These are phyloP conservation scores for Micromys minutus DNA, from an alignment of 2,113 vertebrate species.

Conservation along the genomic window DNA sequence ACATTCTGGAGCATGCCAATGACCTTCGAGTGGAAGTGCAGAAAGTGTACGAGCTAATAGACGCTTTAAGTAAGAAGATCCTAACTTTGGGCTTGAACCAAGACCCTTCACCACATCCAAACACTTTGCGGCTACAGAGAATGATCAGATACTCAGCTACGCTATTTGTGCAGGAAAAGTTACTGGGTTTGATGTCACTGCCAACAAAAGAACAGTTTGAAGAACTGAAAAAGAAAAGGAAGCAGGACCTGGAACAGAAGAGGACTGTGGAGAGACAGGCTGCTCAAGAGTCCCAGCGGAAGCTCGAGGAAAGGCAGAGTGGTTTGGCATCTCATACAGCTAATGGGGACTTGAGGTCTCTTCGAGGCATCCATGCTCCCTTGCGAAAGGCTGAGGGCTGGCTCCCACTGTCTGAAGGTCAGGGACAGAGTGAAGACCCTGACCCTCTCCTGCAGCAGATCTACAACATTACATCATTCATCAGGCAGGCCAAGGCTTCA, in stretches of 20 bases:
- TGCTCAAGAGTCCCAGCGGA: constrained; percentile 87
- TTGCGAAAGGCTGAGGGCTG: constrained; percentile 95
- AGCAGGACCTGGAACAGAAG: constrained; percentile 90
- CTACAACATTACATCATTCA: constrained; percentile 95
- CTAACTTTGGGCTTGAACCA: constrained; percentile 92
- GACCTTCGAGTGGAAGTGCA: constrained; percentile 94
- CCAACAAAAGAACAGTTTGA: constrained; percentile 96
- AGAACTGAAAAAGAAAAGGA: constrained; percentile 91
- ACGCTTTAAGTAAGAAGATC: constrained; percentile 98
- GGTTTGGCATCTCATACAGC: constrained; percentile 73
- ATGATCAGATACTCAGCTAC: constrained; percentile 97
- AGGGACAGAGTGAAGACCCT: constrained; percentile 85
- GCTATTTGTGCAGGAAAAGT: constrained; percentile 98
- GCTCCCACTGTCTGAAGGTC: constrained; percentile 91
- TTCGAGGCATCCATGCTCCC: constrained; percentile 69
- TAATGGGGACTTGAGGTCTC: constrained; percentile 87
- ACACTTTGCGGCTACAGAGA: constrained; percentile 92
- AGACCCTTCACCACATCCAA: constrained; percentile 92
- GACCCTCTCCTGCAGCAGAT: constrained; percentile 98
- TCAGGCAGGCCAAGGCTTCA: no score
- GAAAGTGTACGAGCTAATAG: constrained; percentile 96
- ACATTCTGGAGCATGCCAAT: constrained; percentile 91
- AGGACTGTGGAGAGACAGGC: constrained; percentile 91
- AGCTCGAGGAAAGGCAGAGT: constrained; percentile 87
- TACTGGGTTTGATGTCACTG: constrained; percentile 96